Percentiles rank a stretch among this genome's conserved stretches.
Conservation (phyloP, 2,113 vertebrate genomes). For the Ia io region DNA sequence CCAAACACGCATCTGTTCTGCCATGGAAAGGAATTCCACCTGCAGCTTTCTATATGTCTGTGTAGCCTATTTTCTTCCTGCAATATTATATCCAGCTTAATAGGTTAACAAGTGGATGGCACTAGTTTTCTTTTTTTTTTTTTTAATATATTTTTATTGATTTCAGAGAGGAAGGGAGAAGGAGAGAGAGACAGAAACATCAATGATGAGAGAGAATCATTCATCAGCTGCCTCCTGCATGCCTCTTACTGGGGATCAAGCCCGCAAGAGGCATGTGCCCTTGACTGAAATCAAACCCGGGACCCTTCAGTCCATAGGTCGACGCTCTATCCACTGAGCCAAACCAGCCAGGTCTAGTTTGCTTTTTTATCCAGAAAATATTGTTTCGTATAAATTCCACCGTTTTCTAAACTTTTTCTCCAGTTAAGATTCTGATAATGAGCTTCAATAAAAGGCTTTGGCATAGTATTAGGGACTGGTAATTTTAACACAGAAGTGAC, state of each 20-base stretch:
- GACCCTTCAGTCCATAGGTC: no score
- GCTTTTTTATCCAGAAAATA: neutral
- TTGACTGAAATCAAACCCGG: no score
- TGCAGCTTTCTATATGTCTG: neutral
- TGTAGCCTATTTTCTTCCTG: neutral
- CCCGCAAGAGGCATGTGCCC: no score
- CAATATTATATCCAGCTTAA: neutral
- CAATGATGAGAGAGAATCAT: no score
- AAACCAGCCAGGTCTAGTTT: no score
- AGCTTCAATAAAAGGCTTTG: neutral
- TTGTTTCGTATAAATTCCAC: neutral
- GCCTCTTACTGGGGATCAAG: no score
- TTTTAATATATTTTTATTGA: no score
- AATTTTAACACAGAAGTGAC: neutral
- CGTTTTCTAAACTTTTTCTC: neutral
- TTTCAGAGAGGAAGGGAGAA: no score
- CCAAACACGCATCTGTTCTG: neutral
- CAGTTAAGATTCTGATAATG: constrained; percentile 3
- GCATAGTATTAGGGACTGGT: neutral
- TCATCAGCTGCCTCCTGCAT: no score
- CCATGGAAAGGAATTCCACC: neutral
- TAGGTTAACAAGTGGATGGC: neutral
- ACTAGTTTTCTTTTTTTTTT: neutral
- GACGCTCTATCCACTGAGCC: no score
- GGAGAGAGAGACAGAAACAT: no score